These are phyloP conservation scores for Potorous gilbertii DNA, from an alignment of 2,797 vertebrate genomes.

Conservation along the genomic window DNA sequence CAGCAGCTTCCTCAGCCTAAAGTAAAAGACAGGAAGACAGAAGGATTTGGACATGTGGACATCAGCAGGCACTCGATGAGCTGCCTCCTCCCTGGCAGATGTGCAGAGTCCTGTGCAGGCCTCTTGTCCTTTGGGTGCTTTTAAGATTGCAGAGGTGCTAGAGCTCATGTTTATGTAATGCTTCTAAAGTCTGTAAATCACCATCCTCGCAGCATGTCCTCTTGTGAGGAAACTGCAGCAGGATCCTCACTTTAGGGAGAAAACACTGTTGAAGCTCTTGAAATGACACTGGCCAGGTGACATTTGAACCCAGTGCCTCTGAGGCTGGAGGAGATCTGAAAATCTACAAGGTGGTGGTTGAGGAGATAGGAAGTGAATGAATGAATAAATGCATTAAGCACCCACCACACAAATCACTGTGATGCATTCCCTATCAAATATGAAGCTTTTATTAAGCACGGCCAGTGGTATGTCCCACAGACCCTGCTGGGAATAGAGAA, in stretches of 20 bases:
- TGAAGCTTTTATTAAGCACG: too few species aligned
- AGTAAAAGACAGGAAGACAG: not conserved
- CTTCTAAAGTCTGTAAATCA: not conserved
- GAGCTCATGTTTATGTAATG: not conserved
- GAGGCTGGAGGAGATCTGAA: not conserved
- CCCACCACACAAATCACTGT: not conserved
- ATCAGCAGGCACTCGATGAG: too few species aligned
- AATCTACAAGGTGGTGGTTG: rapidly evolving
- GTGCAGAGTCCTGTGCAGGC: too few species aligned
- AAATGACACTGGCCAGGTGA: not conserved
- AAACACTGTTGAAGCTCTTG: not conserved
- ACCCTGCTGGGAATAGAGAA: too few species aligned
- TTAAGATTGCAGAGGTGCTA: not conserved
- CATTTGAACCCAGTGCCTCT: not conserved
- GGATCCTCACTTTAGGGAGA: not conserved
- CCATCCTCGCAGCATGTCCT: not conserved
- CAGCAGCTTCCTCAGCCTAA: not conserved
- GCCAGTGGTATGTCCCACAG: too few species aligned
- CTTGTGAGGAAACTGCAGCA: not conserved
- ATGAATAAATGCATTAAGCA: not conserved
- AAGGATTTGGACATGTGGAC: not conserved
- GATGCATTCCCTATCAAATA: not conserved
- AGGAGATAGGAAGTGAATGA: not conserved
- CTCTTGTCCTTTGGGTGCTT: not conserved
- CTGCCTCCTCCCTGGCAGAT: too few species aligned